Conservation (phyloP, 2,113 vertebrate genomes). For the Neodontobutis hainanensis region DNA sequence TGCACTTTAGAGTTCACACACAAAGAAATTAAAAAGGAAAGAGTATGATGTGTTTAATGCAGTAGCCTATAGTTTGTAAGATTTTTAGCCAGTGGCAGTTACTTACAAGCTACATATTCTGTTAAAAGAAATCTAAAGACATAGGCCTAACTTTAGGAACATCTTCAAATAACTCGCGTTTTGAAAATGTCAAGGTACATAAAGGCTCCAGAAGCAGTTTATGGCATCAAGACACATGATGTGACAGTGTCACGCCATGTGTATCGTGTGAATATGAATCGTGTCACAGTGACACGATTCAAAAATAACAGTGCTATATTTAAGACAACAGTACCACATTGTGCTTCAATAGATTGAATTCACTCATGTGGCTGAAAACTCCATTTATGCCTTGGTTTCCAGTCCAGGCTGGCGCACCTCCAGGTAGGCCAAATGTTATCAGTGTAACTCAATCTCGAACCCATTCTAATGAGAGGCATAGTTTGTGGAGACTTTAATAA, state of each 20-base stretch:
- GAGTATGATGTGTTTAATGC: too few species aligned
- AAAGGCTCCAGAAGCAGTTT: too few species aligned
- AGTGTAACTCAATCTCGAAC: constrained; percentile 50
- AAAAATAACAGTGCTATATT: too few species aligned
- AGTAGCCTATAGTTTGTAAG: too few species aligned
- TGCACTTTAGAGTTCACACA: too few species aligned
- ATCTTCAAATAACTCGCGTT: background rate
- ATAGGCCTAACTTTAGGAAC: background rate
- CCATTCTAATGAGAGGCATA: constrained; percentile 52
- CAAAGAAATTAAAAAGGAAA: too few species aligned
- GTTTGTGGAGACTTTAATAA: constrained; percentile 66
- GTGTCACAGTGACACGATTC: too few species aligned
- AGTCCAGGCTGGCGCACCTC: constrained; percentile 18
- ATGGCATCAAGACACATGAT: too few species aligned
- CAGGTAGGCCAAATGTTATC: constrained; percentile 44
- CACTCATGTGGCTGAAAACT: constrained; percentile 1
- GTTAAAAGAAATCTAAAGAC: background rate
- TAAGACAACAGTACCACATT: background rate
- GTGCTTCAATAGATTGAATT: background rate
- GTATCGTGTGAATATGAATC: too few species aligned
- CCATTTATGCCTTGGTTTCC: background rate
- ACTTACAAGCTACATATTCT: background rate
- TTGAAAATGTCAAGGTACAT: background rate
- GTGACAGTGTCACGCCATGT: too few species aligned
- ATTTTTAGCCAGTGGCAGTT: too few species aligned